These are phyloP conservation scores for Chiloscyllium punctatum DNA, from an alignment of 2,797 vertebrate genomes.

Conservation along the genomic window DNA sequence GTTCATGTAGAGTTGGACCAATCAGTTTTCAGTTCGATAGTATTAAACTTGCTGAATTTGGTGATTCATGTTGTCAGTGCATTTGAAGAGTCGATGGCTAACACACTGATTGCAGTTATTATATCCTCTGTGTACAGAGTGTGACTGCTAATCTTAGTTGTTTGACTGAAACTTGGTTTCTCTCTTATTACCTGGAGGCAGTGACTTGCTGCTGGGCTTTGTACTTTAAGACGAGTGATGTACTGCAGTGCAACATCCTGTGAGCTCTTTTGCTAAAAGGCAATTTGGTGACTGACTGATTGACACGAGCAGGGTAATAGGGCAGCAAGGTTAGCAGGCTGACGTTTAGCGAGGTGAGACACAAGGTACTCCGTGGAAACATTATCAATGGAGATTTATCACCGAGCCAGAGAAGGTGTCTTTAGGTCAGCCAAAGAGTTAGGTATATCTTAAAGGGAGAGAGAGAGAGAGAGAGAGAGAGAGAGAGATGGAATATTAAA, in stretches of 20 bases:
- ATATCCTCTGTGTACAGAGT: not conserved
- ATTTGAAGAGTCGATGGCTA: not conserved
- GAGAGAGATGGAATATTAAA: not conserved
- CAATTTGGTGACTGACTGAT: not conserved
- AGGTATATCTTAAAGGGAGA: not conserved
- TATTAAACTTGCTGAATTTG: not conserved
- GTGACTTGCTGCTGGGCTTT: not conserved
- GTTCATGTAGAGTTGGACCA: not conserved
- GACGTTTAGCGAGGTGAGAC: not conserved
- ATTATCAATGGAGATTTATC: too few species aligned
- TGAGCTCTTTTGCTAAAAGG: not conserved
- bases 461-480: not conserved
- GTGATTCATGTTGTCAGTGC: not conserved
- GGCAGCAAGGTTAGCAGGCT: too few species aligned
- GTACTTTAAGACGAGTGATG: too few species aligned
- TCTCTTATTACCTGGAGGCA: not conserved
- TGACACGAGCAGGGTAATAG: not conserved
- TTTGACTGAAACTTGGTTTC: not conserved
- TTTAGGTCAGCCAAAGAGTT: not conserved
- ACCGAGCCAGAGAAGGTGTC: not conserved
- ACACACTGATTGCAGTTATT: conserved; percentile 32
- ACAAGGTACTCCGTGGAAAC: not conserved
- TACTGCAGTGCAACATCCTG: not conserved
- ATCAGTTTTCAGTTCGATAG: not conserved
- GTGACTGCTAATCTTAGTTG: not conserved